These are phyloP conservation scores for Anas platyrhynchos DNA, from an alignment of 2,113 vertebrate genomes.

Conservation along the genomic window DNA sequence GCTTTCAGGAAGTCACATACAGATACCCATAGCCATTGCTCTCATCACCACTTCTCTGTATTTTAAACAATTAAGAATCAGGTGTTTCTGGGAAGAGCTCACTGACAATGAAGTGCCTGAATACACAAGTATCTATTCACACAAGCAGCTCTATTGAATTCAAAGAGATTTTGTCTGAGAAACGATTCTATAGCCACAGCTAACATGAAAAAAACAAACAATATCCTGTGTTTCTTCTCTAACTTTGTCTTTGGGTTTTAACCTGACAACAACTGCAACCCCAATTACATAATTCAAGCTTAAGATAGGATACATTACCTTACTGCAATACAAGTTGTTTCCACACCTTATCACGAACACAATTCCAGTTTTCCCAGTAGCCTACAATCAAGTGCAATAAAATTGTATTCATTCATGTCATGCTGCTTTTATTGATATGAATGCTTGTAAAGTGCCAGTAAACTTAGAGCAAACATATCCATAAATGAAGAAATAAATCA, in stretches of 20 bases:
- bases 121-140: not conserved
- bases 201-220: not conserved
- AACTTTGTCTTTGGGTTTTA: not conserved
- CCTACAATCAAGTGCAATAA: not conserved
- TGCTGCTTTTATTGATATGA: not conserved
- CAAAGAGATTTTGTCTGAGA: not conserved
- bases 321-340: not conserved
- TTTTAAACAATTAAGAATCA: not conserved
- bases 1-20: not conserved
- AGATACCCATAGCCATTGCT: not conserved
- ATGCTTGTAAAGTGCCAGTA: not conserved
- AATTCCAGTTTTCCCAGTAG: not conserved
- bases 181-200: not conserved
- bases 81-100: not conserved
- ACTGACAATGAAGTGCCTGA: not conserved
- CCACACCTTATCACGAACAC: not conserved
- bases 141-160: not conserved
- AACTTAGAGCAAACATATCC: not conserved
- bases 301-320: not conserved
- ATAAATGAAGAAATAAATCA: constrained; percentile 14
- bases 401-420: not conserved
- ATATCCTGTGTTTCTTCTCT: not conserved
- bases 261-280: not conserved
- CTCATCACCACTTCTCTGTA: too few species aligned
- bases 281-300: not conserved